phyloP scores from a whole-genome alignment of 2,888 invertebrate genomes.

The Stramonita haemastoma region DNA sequence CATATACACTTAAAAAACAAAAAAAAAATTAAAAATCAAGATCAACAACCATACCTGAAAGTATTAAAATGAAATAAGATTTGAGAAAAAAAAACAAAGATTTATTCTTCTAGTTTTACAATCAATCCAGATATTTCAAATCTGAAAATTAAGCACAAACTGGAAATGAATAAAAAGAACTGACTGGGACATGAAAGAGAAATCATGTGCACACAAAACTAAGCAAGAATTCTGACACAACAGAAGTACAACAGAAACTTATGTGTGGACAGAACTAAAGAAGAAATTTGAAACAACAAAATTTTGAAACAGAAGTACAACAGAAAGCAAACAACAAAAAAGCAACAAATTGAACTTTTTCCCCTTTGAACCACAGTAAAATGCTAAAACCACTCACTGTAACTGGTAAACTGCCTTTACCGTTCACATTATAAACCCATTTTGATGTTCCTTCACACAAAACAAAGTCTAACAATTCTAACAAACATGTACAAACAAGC shows the following conservation, averaged over 20 bases:
- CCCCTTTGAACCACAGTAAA: no score
- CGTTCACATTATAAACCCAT: no score
- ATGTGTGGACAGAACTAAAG: not conserved
- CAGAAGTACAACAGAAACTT: conserved; percentile 7
- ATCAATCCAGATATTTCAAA: not conserved
- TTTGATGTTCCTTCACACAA: no score
- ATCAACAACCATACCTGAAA: not conserved
- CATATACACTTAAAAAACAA: not conserved
- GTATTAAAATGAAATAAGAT: not conserved
- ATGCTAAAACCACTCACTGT: no score
- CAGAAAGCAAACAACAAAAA: not conserved
- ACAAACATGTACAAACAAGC: no score
- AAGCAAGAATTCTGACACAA: not conserved
- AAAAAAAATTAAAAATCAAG: not conserved
- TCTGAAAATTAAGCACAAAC: not conserved
- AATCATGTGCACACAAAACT: not conserved
- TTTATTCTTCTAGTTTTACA: not conserved
- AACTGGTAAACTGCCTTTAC: no score
- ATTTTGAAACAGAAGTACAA: not conserved
- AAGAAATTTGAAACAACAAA: not conserved
- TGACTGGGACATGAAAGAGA: not conserved
- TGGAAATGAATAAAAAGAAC: not conserved
- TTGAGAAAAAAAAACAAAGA: not conserved
- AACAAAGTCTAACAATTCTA: no score
- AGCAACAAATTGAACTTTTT: not conserved